These are phyloP conservation scores for Hiodon tergisus DNA, from an alignment of 2,113 vertebrate species.

Conservation along the genomic window DNA sequence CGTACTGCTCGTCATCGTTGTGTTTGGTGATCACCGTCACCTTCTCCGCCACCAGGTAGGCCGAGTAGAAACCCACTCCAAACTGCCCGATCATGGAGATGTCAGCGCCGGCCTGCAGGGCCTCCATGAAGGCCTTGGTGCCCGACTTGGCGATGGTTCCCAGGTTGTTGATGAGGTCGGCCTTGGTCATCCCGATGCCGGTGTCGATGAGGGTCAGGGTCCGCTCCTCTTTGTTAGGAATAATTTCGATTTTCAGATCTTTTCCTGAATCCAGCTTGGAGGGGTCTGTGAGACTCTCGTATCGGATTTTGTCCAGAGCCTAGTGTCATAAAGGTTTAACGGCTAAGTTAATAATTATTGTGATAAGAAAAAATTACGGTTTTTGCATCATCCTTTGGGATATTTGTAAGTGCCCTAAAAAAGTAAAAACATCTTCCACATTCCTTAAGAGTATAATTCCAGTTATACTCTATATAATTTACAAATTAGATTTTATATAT, in stretches of 20 bases:
- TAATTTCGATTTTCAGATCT: slow-evolving; percentile 70
- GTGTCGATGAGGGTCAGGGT: slow-evolving; percentile 24
- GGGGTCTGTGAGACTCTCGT: slow-evolving; percentile 72
- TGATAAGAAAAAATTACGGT: too few species aligned
- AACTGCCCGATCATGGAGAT: slow-evolving; percentile 10
- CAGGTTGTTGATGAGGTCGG: too few species aligned
- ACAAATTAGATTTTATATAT: not conserved
- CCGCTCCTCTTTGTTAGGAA: slow-evolving; percentile 70
- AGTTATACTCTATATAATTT: not conserved
- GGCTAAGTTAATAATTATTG: too few species aligned
- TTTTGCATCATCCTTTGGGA: not conserved
- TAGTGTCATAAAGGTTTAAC: slow-evolving; percentile 11
- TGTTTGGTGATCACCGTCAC: slow-evolving; percentile 49
- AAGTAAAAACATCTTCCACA: not conserved
- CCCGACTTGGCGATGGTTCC: too few species aligned
- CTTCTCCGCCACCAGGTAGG: not conserved
- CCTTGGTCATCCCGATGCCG: too few species aligned
- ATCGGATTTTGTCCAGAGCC: slow-evolving; percentile 74
- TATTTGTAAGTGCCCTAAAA: not conserved
- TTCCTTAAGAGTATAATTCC: not conserved
- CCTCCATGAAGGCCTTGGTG: too few species aligned
- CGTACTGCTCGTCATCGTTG: slow-evolving; percentile 72
- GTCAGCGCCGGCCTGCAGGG: not conserved
- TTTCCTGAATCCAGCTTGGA: slow-evolving; percentile 76
- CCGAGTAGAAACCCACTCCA: not conserved